Percentiles rank a stretch among this genome's conserved stretches.
Conservation (phyloP, 2,113 vertebrate species). For the Spea bombifrons region DNA sequence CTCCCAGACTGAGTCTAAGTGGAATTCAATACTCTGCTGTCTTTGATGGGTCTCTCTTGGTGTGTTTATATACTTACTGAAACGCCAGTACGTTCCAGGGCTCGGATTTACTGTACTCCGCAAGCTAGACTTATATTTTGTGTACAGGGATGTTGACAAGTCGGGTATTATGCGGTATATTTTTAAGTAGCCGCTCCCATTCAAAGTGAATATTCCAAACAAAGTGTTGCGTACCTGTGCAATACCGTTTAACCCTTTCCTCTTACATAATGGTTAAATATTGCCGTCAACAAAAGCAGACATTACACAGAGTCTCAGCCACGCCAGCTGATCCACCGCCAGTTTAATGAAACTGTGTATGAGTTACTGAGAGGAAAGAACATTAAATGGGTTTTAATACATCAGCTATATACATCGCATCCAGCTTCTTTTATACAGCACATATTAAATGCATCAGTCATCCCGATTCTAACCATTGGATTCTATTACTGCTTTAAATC, state of each 20-base stretch:
- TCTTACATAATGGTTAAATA: background rate
- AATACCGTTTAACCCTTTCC: too few species aligned
- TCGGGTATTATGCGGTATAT: too few species aligned
- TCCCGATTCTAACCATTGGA: conserved; percentile 31
- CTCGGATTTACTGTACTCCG: conserved; percentile 19
- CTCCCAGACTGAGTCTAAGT: conserved; percentile 35
- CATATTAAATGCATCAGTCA: conserved; percentile 45
- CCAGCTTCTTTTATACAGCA: conserved; percentile 19
- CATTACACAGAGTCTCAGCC: background rate
- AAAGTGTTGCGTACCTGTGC: too few species aligned
- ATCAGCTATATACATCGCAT: conserved; percentile 19
- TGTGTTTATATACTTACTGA: conserved; percentile 28
- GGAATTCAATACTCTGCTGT: conserved; percentile 45
- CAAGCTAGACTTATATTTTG: conserved; percentile 2
- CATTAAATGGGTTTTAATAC: conserved; percentile 28
- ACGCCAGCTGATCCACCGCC: conserved; percentile 10
- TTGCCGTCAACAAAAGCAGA: background rate
- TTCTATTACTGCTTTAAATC: conserved; percentile 42
- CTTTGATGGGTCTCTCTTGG: conserved; percentile 10
- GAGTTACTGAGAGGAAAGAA: conserved; percentile 12
- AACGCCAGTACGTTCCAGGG: conserved; percentile 18
- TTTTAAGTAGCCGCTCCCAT: too few species aligned
- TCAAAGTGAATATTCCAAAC: too few species aligned
- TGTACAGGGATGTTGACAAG: background rate
- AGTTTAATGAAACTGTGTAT: conserved; percentile 17